A percentile compares a stretch with the other conserved stretches of the same genome.
Evolutionary conservation across 2,888 invertebrate species (phyloP).

Genomic region (Carcina quercana): DNA sequence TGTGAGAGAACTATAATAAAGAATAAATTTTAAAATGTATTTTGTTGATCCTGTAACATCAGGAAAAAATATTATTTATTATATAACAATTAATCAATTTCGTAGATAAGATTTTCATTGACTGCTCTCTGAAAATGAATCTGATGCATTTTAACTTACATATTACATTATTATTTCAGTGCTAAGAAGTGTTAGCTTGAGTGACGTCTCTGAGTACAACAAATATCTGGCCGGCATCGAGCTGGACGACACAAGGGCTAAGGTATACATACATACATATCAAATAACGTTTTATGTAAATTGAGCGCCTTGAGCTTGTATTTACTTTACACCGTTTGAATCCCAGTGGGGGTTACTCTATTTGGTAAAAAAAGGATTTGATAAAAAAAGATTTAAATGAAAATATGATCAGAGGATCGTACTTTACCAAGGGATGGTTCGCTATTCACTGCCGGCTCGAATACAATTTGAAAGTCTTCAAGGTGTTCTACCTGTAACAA

Average conservation of each 20-base stretch:
- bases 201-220: conserved; percentile 51
- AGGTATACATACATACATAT: no score
- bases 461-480: no score
- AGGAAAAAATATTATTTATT: background rate
- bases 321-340: background rate
- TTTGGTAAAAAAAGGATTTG: background rate
- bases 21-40: no score
- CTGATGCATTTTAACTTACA: background rate
- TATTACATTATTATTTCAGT: background rate
- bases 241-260: conserved; percentile 42
- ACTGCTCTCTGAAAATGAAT: background rate
- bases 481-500: no score
- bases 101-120: background rate
- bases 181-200: conserved; percentile 13
- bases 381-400: no score
- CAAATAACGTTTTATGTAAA: background rate
- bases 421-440: no score
- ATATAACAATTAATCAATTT: background rate
- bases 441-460: no score
- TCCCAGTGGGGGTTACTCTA: background rate
- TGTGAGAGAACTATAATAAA: no score
- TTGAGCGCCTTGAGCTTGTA: background rate
- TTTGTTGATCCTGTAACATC: background rate
- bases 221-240: conserved; percentile 65
- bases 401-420: no score